These are phyloP conservation scores for Formicarius rufipectus DNA, from an alignment of 2,113 vertebrate genomes.

Conservation along the genomic window DNA sequence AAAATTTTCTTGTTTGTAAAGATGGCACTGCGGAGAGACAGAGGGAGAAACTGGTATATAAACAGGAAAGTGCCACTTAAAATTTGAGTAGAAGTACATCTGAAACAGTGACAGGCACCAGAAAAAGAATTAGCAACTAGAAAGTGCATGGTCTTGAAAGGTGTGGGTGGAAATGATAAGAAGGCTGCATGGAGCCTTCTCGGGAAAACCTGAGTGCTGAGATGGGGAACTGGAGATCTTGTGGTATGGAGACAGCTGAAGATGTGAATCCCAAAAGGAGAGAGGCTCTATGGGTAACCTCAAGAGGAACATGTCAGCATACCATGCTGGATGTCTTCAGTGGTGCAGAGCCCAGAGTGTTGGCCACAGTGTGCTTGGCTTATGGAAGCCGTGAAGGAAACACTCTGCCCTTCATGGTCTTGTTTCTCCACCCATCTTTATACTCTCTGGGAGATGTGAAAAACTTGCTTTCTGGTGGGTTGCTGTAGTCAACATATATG, in stretches of 20 bases:
- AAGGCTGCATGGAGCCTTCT: background rate
- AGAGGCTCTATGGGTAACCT: background rate
- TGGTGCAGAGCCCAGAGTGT: background rate
- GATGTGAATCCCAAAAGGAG: background rate
- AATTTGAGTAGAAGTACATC: background rate
- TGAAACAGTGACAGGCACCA: background rate
- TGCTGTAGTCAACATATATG: background rate
- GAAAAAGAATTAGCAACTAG: background rate
- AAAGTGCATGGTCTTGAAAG: rapidly evolving
- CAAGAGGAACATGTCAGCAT: background rate
- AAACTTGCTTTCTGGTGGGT: background rate
- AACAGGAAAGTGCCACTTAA: background rate
- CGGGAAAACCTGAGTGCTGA: background rate
- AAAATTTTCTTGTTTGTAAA: background rate
- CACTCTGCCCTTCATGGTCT: background rate
- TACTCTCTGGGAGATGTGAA: background rate
- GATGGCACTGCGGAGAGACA: background rate
- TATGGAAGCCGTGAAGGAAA: background rate
- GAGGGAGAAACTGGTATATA: background rate
- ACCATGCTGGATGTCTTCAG: background rate
- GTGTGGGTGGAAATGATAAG: background rate
- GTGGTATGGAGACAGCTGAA: background rate
- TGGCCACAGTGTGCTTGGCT: background rate
- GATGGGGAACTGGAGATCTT: background rate
- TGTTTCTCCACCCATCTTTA: background rate